Evolutionary conservation across 2,797 vertebrate species (phyloP), one percentile per base, ranked within the genome.

Genomic region (Cetoscarus ocellatus): DNA sequence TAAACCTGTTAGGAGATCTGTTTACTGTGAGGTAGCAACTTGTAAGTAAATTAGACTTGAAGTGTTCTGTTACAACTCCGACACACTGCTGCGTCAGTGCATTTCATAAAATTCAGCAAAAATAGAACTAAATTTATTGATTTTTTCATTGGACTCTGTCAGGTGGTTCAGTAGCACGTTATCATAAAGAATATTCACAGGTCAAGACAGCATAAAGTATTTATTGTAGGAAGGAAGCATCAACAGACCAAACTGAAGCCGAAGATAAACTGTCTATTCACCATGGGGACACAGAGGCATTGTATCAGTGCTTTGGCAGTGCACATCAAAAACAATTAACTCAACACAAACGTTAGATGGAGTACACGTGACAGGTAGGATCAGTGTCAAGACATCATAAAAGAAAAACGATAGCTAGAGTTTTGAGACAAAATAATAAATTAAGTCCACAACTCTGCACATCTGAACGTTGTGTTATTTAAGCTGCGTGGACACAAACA

Each of bases 21-120:
- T 64, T 66, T 56, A 54, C 70, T 67, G 34, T 55, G 59, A 57
- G 60, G 48, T 60, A 70, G 73, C 50, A 50, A 56, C 75, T 70
- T 85, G 83, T 84, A 84, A 84, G 70, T 79, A 88, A 90, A 87
- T 79, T 72, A 77, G 73, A 75, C 57, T 58, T 64, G 74, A 55
- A 54, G 77, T 78, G 67, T 89, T 64, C 6, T 35, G 66, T 91
- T 90, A 83, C 84, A 64, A 18, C 57, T 18, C 47, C 35, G 70
- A 18, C 57, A 43, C 14, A n/a, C 38, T 27, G n/a, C 10, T 7
- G 9, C 19, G 64, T 51, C 10, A 48, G 1, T 59, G 43, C 50
- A 40, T 83, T 69, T 66, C 44, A 42, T 47, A 7, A 60, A 40
- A 65, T 17, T 36, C 11, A 56, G 34, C 64, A n/a, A 13, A 40